Evolutionary conservation across 2,888 invertebrate species (phyloP).

Genomic region (Sabatieria punctata): DNA sequence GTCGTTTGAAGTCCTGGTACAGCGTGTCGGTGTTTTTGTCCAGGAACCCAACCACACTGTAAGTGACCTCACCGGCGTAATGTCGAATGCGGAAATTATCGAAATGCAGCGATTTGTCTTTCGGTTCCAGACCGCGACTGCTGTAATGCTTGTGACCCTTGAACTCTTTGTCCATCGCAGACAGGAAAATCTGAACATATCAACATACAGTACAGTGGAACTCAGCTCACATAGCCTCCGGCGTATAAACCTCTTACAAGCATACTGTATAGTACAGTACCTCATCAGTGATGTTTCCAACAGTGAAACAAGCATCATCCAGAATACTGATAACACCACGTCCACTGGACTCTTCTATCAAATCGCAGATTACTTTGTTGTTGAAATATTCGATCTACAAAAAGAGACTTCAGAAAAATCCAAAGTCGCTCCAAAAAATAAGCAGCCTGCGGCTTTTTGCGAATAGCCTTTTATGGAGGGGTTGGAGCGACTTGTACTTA

Average conservation of each 20-base stretch:
- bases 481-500: no score
- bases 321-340: slow-evolving; percentile 68
- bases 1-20: slow-evolving; percentile 86
- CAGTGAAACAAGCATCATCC: slow-evolving; percentile 90
- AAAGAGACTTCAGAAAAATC: no score
- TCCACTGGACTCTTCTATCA: slow-evolving; percentile 80
- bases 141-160: slow-evolving; percentile 71
- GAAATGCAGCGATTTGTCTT: slow-evolving; percentile 38
- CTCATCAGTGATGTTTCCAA: slow-evolving; percentile 65
- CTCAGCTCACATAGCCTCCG: no score
- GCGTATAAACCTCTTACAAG: no score
- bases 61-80: slow-evolving; percentile 91
- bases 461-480: no score
- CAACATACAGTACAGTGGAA: no score
- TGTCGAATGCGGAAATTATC: slow-evolving; percentile 48
- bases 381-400: slow-evolving; percentile 82
- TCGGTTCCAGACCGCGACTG: slow-evolving; percentile 48
- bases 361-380: slow-evolving; percentile 84
- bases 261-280: slow-evolving; percentile 47
- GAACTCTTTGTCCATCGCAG: slow-evolving; percentile 78
- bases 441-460: no score
- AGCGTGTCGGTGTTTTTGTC: slow-evolving; percentile 93
- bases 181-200: slow-evolving; percentile 53
- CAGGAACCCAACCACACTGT: slow-evolving; percentile 71
- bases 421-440: no score